A percentile compares a stretch with the other conserved stretches of the same genome.
Conservation (phyloP, 1,140 invertebrate species). For the Drosophila eugracilis region DNA sequence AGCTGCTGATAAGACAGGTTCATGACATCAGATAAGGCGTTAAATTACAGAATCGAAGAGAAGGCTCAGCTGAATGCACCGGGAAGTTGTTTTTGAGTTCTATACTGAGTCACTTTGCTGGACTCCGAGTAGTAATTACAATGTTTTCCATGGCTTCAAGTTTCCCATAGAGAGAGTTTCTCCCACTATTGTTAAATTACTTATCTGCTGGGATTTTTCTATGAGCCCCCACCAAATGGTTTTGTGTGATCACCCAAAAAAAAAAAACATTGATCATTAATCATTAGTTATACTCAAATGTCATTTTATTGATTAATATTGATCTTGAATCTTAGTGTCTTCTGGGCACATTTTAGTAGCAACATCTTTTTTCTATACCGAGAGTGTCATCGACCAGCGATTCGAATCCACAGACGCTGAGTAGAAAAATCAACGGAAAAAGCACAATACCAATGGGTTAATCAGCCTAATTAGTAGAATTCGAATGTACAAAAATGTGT, state of each 20-base stretch:
- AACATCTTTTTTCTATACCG: no score
- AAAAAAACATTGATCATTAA: conserved; percentile 10
- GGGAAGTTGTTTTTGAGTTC: background rate
- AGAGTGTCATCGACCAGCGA: no score
- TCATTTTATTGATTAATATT: no score
- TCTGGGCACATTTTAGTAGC: no score
- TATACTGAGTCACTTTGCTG: conserved; percentile 22
- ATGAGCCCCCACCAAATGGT: background rate
- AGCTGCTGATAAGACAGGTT: conserved; percentile 34
- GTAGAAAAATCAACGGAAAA: no score
- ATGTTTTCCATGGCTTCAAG: conserved; percentile 2
- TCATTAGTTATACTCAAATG: conserved; percentile 11
- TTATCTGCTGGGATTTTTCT: conserved; percentile 13
- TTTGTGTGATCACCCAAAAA: conserved; percentile 18
- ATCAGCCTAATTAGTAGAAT: no score
- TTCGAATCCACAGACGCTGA: no score
- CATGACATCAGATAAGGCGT: conserved; percentile 39
- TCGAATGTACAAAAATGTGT: no score
- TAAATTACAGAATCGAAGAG: background rate
- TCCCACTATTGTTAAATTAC: conserved; percentile 6
- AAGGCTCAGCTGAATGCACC: conserved; percentile 11
- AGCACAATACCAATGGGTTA: no score
- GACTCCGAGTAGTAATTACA: conserved; percentile 22
- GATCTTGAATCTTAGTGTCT: no score
- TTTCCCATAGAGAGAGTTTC: conserved; percentile 25